Conservation (phyloP, 1,140 invertebrate species). For the Neomicropteryx cornuta region DNA sequence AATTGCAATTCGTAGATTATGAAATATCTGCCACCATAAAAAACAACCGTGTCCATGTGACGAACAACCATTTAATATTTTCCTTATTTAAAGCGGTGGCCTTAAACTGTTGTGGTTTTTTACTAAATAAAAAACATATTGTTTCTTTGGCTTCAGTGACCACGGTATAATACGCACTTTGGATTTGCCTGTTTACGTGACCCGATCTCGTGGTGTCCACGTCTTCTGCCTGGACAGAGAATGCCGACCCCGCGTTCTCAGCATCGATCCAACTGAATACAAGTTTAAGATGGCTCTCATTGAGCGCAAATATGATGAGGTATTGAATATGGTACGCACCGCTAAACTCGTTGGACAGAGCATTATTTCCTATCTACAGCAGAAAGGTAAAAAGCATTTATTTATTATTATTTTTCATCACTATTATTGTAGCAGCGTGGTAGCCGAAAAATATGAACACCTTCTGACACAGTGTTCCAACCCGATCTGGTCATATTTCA, state of each 20-base stretch:
- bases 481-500: no score
- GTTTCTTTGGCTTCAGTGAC: slow-evolving; percentile 47
- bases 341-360: slow-evolving; percentile 96
- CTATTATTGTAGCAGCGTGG: no score
- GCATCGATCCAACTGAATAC: slow-evolving; percentile 96
- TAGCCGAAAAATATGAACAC: no score
- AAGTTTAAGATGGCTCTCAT: slow-evolving; percentile 96
- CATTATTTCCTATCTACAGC: slow-evolving; percentile 97
- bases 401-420: no score
- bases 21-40: no score
- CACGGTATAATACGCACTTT: slow-evolving; percentile 96
- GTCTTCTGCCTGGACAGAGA: slow-evolving; percentile 96
- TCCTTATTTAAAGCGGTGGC: slow-evolving; percentile 1
- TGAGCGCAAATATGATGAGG: slow-evolving; percentile 95
- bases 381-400: slow-evolving; percentile 54
- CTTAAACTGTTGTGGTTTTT: no score
- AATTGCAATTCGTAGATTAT: no score
- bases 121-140: slow-evolving; percentile 2
- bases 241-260: slow-evolving; percentile 77
- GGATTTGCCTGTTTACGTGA: slow-evolving; percentile 95
- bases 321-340: slow-evolving; percentile 94
- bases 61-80: slow-evolving; percentile 4
- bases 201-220: slow-evolving; percentile 82
- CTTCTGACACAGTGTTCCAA: no score
- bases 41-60: no score